phyloP scores from a whole-genome alignment of 2,888 invertebrate genomes.

The Standfussiana lucernea region DNA sequence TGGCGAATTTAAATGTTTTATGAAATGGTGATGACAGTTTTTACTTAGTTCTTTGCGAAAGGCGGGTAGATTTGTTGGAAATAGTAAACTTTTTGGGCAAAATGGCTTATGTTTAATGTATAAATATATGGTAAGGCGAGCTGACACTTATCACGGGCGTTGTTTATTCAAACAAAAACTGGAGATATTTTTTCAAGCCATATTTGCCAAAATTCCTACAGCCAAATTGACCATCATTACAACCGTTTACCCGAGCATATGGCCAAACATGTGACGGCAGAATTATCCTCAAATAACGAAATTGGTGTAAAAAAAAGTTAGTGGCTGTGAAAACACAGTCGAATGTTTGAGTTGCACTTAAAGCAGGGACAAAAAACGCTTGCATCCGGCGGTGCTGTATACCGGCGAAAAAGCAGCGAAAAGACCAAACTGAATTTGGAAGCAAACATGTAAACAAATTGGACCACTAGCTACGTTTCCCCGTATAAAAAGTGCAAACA shows the following conservation, averaged over 20 bases:
- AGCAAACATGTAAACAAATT: slow-evolving; percentile 74
- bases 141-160: neutral
- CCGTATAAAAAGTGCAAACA: slow-evolving; percentile 50
- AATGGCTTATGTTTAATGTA: neutral
- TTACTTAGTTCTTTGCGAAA: slow-evolving; percentile 27
- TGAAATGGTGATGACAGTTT: slow-evolving; percentile 30
- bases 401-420: slow-evolving; percentile 82
- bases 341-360: slow-evolving; percentile 85
- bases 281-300: slow-evolving; percentile 63
- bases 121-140: neutral
- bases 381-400: slow-evolving; percentile 82
- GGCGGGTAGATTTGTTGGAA: neutral
- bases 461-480: slow-evolving; percentile 57
- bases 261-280: slow-evolving; percentile 63
- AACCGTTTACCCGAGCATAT: slow-evolving; percentile 56
- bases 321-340: slow-evolving; percentile 71
- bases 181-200: slow-evolving; percentile 17
- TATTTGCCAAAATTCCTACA: slow-evolving; percentile 32
- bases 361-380: slow-evolving; percentile 77
- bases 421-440: slow-evolving; percentile 84
- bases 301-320: slow-evolving; percentile 68
- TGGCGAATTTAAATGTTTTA: slow-evolving; percentile 56
- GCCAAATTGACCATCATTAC: slow-evolving; percentile 43
- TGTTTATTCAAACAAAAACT: slow-evolving; percentile 5
- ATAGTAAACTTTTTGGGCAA: neutral